These are phyloP conservation scores for Eulemur coronatus DNA, from an alignment of 2,797 vertebrate genomes.

Conservation along the genomic window DNA sequence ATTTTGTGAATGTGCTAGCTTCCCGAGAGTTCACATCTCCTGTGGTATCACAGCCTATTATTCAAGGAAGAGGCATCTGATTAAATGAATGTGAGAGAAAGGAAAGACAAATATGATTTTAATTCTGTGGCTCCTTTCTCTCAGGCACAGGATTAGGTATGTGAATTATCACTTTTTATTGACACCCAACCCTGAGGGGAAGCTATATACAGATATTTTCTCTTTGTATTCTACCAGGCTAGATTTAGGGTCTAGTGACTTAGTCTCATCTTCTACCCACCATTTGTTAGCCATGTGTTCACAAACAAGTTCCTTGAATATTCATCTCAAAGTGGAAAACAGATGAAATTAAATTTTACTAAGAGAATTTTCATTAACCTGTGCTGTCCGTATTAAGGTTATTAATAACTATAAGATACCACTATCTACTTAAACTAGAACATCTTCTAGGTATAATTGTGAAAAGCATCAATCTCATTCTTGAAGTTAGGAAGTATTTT, in stretches of 20 bases:
- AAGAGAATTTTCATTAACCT: background rate
- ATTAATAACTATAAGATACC: background rate
- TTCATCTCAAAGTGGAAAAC: background rate
- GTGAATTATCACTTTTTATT: background rate
- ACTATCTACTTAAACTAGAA: background rate
- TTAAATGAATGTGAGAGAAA: background rate
- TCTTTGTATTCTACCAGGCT: background rate
- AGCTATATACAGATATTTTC: background rate
- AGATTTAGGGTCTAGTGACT: background rate
- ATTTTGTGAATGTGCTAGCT: background rate
- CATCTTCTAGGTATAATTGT: background rate
- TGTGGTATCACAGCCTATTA: background rate
- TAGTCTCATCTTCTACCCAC: background rate
- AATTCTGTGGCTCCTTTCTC: background rate
- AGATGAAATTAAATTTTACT: background rate
- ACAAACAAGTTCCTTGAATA: background rate
- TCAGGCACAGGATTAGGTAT: background rate
- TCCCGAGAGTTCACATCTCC: background rate
- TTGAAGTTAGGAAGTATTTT: background rate
- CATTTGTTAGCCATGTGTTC: background rate
- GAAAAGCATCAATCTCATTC: background rate
- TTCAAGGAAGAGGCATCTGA: background rate
- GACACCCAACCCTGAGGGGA: background rate
- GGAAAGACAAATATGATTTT: background rate
- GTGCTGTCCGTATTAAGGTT: background rate